A percentile compares a stretch with the other conserved stretches of the same genome.
These are phyloP conservation scores for Ganaspis sp. DNA, from an alignment of 1,140 invertebrate genomes.

Conservation along the genomic window DNA sequence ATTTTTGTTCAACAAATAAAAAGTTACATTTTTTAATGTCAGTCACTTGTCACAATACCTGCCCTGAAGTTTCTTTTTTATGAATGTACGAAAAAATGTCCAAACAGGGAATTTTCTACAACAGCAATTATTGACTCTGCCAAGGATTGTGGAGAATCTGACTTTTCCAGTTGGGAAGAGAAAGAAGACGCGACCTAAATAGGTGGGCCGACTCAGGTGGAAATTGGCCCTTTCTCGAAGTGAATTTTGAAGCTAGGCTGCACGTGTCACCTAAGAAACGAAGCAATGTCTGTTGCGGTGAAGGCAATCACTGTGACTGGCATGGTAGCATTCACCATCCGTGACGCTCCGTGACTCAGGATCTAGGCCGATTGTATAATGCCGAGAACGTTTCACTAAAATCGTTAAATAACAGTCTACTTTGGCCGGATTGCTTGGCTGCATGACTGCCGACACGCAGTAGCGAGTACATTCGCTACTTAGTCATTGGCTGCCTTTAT, in stretches of 20 bases:
- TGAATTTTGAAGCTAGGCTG: not conserved
- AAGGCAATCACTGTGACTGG: conserved; percentile 51
- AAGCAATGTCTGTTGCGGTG: conserved; percentile 29
- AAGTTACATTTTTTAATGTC: too few relatives aligned
- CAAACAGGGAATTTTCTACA: too few relatives aligned
- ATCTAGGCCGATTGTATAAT: conserved; percentile 77
- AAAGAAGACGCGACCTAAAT: not conserved
- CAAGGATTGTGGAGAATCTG: too few relatives aligned
- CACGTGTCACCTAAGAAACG: conserved; percentile 49
- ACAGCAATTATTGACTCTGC: too few relatives aligned
- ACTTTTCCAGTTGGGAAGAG: too few relatives aligned
- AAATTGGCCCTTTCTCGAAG: not conserved
- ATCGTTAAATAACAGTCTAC: conserved; percentile 75
- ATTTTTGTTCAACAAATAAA: too few relatives aligned
- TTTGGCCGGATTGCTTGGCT: conserved; percentile 62
- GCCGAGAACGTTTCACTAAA: conserved; percentile 75
- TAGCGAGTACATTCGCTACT: conserved; percentile 51
- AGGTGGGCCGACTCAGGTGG: not conserved
- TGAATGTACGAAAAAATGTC: too few relatives aligned
- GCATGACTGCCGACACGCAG: conserved; percentile 57
- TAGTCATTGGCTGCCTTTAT: conserved; percentile 52
- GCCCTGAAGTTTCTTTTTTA: too few relatives aligned
- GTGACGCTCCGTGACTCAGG: conserved; percentile 74
- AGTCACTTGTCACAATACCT: too few relatives aligned
- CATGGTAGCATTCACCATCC: conserved; percentile 68